A percentile compares a stretch with the other conserved stretches of the same genome.
Conservation (phyloP, 2,888 invertebrate species). For the Macropis europaea region DNA sequence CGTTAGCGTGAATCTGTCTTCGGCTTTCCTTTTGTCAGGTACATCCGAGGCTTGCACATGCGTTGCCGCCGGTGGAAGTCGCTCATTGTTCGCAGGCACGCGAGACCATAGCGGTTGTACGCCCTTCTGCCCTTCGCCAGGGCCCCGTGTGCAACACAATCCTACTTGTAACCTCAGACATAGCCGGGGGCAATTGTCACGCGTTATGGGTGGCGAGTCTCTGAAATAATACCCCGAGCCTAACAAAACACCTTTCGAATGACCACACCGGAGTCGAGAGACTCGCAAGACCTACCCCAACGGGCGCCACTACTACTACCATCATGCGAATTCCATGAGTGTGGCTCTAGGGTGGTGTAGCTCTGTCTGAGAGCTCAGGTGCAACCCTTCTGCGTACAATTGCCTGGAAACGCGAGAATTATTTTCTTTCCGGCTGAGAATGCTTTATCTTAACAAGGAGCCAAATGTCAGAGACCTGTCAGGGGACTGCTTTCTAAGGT, state of each 20-base stretch:
- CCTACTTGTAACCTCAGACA: constrained; percentile 59
- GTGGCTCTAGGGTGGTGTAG: not conserved
- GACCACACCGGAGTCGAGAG: constrained; percentile 33
- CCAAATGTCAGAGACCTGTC: too few species aligned
- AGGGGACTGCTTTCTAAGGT: too few species aligned
- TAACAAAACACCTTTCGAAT: constrained; percentile 46
- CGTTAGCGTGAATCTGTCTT: not conserved
- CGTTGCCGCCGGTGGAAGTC: constrained; percentile 22
- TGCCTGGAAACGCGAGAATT: not conserved
- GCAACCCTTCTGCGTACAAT: not conserved
- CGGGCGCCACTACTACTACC: not conserved
- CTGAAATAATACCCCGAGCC: constrained; percentile 61
- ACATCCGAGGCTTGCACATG: constrained; percentile 26
- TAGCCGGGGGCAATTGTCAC: constrained; percentile 53
- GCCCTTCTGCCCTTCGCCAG: constrained; percentile 26
- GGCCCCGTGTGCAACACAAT: constrained; percentile 56
- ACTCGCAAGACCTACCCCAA: constrained; percentile 49
- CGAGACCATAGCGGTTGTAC: constrained; percentile 34
- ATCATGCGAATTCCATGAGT: not conserved
- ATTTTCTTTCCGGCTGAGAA: not conserved
- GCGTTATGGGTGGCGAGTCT: constrained; percentile 63
- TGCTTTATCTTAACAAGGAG: too few species aligned
- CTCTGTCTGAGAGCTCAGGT: not conserved
- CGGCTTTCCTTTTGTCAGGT: constrained; percentile 5
- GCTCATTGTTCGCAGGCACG: constrained; percentile 64